These are phyloP conservation scores for Myzus persicae DNA, from an alignment of 1,140 invertebrate genomes.

Conservation along the genomic window DNA sequence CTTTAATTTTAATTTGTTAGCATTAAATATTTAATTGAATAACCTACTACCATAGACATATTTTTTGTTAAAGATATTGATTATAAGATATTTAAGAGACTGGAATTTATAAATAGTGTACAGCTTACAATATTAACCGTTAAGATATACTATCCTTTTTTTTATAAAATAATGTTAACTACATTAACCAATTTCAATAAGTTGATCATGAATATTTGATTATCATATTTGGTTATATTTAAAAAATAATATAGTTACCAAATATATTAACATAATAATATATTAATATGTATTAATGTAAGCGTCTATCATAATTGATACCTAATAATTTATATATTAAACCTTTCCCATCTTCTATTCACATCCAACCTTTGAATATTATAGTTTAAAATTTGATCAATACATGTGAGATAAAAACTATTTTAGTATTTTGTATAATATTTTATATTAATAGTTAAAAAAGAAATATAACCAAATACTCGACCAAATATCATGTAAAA, in stretches of 20 bases:
- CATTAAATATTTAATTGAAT: no score
- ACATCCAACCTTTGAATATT: neutral
- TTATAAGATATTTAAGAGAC: neutral
- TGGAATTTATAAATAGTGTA: neutral
- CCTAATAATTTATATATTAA: neutral
- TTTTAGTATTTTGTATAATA: neutral
- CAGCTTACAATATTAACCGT: neutral
- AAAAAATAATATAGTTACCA: neutral
- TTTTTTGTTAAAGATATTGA: neutral
- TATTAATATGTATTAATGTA: neutral
- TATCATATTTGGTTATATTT: neutral
- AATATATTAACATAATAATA: conserved; percentile 26
- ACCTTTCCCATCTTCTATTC: neutral
- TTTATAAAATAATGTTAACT: neutral
- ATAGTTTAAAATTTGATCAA: neutral
- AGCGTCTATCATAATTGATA: neutral
- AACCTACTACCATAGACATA: neutral
- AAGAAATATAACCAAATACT: neutral
- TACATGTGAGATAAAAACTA: neutral
- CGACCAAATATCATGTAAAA: neutral
- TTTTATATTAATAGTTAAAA: neutral
- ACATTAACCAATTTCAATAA: neutral
- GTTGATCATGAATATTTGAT: neutral
- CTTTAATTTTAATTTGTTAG: no score
- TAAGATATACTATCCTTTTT: neutral